These are phyloP conservation scores for Hoplodrina ambigua DNA, from an alignment of 2,888 invertebrate genomes.

Conservation along the genomic window DNA sequence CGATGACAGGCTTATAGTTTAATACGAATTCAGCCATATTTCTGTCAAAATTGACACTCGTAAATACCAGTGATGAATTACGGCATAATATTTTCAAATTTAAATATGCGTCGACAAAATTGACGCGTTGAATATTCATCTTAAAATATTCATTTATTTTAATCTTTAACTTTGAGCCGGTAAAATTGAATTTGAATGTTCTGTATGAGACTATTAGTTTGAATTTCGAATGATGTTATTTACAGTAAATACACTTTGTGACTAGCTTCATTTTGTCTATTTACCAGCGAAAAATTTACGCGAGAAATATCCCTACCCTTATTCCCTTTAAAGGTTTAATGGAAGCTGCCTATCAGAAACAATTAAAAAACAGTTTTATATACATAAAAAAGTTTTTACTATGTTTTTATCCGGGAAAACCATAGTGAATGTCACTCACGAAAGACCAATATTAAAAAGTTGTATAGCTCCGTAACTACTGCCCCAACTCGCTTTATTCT, in stretches of 20 bases:
- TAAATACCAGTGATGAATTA: slow-evolving; percentile 55
- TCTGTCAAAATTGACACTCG: slow-evolving; percentile 47
- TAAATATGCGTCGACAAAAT: slow-evolving; percentile 41
- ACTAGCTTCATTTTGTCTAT: too few species aligned
- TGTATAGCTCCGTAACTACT: not conserved
- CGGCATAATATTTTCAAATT: slow-evolving; percentile 45
- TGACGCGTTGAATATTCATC: slow-evolving; percentile 50
- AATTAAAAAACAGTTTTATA: too few species aligned
- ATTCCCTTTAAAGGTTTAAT: too few species aligned
- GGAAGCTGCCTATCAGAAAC: too few species aligned
- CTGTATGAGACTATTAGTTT: not conserved
- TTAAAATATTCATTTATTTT: slow-evolving; percentile 38
- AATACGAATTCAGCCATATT: slow-evolving; percentile 45
- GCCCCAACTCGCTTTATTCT: slow-evolving; percentile 2
- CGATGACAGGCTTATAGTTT: slow-evolving; percentile 52
- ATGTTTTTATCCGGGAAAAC: not conserved
- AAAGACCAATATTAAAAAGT: slow-evolving; percentile 1
- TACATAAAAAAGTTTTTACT: too few species aligned
- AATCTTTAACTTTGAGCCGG: not conserved
- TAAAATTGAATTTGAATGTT: slow-evolving; percentile 36
- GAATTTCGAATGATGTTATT: not conserved
- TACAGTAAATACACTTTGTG: too few species aligned
- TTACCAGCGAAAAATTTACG: too few species aligned
- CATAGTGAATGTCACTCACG: not conserved
- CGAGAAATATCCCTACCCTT: too few species aligned